phyloP scores from a whole-genome alignment of 2,888 invertebrate genomes.

The Dasypogon diadema region DNA sequence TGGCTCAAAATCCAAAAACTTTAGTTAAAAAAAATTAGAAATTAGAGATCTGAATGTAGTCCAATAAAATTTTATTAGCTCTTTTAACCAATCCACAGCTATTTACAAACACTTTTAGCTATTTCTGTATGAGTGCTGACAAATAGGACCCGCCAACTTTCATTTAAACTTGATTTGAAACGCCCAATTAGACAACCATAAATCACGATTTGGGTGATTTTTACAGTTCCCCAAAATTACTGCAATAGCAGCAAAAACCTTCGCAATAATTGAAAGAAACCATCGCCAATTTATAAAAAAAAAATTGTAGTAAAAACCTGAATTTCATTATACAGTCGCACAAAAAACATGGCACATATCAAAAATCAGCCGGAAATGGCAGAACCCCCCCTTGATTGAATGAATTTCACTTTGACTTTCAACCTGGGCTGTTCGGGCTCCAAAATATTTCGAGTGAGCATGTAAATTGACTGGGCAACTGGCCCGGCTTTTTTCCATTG shows the following conservation, averaged over 20 bases:
- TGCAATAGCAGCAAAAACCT: not conserved
- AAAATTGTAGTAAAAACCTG: not conserved
- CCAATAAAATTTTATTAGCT: too few species aligned
- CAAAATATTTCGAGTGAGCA: not conserved
- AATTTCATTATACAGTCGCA: constrained; percentile 3
- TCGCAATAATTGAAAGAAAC: not conserved
- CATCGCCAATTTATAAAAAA: not conserved
- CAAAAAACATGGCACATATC: not conserved
- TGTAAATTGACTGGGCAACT: constrained; percentile 3
- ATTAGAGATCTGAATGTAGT: too few species aligned
- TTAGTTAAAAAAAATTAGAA: too few species aligned
- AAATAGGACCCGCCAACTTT: not conserved
- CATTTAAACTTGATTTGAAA: not conserved
- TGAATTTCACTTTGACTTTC: constrained; percentile 37
- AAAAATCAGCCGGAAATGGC: constrained; percentile 14
- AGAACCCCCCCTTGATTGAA: not conserved
- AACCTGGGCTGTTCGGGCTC: not conserved
- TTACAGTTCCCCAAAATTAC: not conserved
- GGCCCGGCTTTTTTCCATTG: not conserved
- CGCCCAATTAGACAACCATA: not conserved
- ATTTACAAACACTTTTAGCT: too few species aligned
- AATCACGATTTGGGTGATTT: not conserved
- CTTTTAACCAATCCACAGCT: too few species aligned
- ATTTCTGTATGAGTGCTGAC: too few species aligned
- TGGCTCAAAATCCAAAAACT: too few species aligned